phyloP scores from a whole-genome alignment of 2,888 invertebrate genomes.

The Ophion obscuratus region DNA sequence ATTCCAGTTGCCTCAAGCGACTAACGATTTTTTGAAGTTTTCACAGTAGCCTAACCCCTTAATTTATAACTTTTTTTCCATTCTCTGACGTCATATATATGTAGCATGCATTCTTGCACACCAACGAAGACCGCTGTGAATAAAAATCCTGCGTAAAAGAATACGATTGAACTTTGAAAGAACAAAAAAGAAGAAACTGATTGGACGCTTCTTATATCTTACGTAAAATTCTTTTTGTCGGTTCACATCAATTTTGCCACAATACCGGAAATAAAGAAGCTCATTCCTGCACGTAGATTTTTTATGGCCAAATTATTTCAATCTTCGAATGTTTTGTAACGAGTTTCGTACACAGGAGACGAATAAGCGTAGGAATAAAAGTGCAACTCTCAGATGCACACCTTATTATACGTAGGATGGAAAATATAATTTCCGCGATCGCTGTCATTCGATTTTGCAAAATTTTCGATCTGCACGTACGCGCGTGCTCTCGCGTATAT shows the following conservation, averaged over 20 bases:
- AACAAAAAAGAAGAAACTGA: not conserved
- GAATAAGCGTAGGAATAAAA: slow-evolving; percentile 17
- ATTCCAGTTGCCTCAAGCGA: too few relatives aligned
- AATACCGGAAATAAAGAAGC: not conserved
- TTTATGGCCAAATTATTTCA: not conserved
- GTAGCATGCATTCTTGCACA: not conserved
- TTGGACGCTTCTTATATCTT: not conserved
- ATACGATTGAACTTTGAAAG: not conserved
- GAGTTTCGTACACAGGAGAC: not conserved
- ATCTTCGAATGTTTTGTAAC: not conserved
- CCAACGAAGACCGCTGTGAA: not conserved
- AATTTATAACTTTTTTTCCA: not conserved
- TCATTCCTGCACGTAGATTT: not conserved
- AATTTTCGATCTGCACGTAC: slow-evolving; percentile 39
- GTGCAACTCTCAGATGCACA: slow-evolving; percentile 36
- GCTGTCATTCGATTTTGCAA: slow-evolving; percentile 55
- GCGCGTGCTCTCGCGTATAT: slow-evolving; percentile 1
- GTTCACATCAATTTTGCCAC: not conserved
- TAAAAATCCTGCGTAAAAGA: not conserved
- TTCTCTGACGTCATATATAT: not conserved
- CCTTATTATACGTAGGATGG: slow-evolving; percentile 43
- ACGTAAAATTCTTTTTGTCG: not conserved
- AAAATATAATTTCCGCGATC: slow-evolving; percentile 63
- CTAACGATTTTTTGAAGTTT: too few relatives aligned
- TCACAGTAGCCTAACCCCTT: too few relatives aligned